A percentile compares a stretch with the other conserved stretches of the same genome.
These are phyloP conservation scores for Cydia splendana DNA, from an alignment of 1,140 invertebrate species.

Conservation along the genomic window DNA sequence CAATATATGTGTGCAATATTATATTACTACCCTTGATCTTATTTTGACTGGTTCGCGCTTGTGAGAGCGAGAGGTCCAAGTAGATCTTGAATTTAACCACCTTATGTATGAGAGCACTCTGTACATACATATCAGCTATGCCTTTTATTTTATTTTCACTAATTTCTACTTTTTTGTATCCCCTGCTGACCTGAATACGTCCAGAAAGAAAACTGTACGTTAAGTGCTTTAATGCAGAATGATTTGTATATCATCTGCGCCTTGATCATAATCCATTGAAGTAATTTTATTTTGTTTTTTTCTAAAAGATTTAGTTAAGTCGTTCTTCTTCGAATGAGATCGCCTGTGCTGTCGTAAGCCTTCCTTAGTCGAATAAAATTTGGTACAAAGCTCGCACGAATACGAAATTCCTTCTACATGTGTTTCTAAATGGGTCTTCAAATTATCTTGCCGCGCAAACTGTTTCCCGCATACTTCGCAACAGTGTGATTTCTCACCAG, in stretches of 20 bases:
- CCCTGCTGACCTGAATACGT: not conserved
- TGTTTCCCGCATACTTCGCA: slow-evolving; percentile 10
- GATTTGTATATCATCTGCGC: not conserved
- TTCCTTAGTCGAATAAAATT: slow-evolving; percentile 8
- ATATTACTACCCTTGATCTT: not conserved
- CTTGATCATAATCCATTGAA: not conserved
- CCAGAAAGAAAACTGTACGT: not conserved
- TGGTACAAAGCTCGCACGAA: slow-evolving; percentile 5
- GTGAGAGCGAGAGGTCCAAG: no score
- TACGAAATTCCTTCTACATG: not conserved
- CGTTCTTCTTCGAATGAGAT: not conserved
- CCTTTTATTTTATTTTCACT: no score
- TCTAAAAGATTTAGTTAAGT: not conserved
- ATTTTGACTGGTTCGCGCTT: not conserved
- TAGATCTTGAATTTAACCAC: no score
- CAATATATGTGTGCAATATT: not conserved
- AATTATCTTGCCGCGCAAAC: not conserved
- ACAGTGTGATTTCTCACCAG: slow-evolving; percentile 1
- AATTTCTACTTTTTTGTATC: no score
- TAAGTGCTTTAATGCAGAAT: not conserved
- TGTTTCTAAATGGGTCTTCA: slow-evolving; percentile 9
- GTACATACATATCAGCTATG: no score
- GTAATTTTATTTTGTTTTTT: not conserved
- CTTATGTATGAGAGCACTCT: no score
- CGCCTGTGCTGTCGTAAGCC: slow-evolving; percentile 1